A percentile compares a stretch with the other conserved stretches of the same genome.
Conservation (phyloP, 2,888 invertebrate species). For the Dryocosmus kuriphilus region DNA sequence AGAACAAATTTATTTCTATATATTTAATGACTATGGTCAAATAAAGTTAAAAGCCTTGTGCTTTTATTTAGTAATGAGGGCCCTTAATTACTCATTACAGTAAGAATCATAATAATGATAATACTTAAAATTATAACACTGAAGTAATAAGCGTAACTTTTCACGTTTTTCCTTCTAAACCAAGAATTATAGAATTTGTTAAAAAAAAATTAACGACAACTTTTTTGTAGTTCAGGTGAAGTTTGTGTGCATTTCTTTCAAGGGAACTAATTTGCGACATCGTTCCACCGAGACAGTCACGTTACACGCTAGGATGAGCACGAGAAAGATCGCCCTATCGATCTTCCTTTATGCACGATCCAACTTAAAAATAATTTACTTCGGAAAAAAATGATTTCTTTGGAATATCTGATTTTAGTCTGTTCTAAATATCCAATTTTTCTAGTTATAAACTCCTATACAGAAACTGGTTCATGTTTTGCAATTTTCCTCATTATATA, state of each 20-base stretch:
- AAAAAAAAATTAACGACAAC: neutral
- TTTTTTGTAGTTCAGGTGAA: neutral
- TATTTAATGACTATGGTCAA: no score
- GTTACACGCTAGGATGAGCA: slow-evolving; percentile 57
- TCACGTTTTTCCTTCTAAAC: neutral
- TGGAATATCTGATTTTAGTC: slow-evolving; percentile 16
- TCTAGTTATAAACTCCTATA: neutral
- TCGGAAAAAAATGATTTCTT: slow-evolving; percentile 12
- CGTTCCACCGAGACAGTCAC: slow-evolving; percentile 53
- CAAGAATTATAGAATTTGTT: neutral
- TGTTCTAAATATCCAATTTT: slow-evolving; percentile 26
- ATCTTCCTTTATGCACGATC: slow-evolving; percentile 29
- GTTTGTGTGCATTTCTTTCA: slow-evolving; percentile 31
- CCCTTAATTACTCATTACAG: no score
- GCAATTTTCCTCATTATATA: neutral
- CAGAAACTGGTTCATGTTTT: neutral
- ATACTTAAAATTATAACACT: no score
- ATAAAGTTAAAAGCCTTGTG: no score
- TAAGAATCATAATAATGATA: no score
- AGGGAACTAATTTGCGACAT: slow-evolving; percentile 41
- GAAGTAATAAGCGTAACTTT: no score
- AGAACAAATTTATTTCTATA: no score
- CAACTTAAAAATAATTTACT: slow-evolving; percentile 36
- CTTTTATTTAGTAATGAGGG: no score
- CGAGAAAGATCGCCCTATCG: slow-evolving; percentile 43